Percentiles rank a stretch among this genome's conserved stretches.
These are phyloP conservation scores for Ceyx cyanopectus DNA, from an alignment of 2,113 vertebrate species.

Conservation along the genomic window DNA sequence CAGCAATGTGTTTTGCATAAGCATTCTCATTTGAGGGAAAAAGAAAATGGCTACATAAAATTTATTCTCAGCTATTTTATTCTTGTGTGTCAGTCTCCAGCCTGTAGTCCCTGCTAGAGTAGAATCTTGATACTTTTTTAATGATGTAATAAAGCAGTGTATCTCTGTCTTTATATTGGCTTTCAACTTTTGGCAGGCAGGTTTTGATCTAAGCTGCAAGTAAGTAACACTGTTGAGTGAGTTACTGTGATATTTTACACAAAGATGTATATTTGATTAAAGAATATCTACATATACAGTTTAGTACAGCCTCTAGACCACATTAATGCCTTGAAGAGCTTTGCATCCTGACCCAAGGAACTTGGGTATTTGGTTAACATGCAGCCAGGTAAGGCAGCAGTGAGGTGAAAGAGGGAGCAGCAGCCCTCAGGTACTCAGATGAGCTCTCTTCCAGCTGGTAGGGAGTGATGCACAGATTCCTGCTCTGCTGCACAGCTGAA, in stretches of 20 bases:
- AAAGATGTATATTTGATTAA: background rate
- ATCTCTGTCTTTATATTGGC: background rate
- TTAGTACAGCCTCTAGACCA: background rate
- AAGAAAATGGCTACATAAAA: conserved; percentile 64
- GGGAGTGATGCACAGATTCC: accelerated
- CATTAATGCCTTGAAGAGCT: background rate
- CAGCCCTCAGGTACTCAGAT: accelerated
- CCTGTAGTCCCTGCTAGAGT: background rate
- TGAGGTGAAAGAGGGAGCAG: background rate
- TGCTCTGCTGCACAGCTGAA: background rate
- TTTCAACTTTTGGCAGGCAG: background rate
- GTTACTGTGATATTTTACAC: background rate
- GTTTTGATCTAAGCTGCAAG: background rate
- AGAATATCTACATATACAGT: accelerated
- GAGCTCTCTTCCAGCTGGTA: background rate
- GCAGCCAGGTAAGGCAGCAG: background rate
- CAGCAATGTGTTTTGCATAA: conserved; percentile 71
- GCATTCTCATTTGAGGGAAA: conserved; percentile 55
- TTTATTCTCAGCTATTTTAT: conserved; percentile 59
- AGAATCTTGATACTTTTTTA: conserved; percentile 2
- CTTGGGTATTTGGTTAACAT: accelerated
- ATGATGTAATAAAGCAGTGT: background rate
- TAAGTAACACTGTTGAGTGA: background rate
- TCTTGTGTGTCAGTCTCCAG: conserved; percentile 50
- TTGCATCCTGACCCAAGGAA: background rate